Conservation (phyloP, 37 sponge, comb jelly and placozoan genomes). For the Eunapius fragilis region DNA sequence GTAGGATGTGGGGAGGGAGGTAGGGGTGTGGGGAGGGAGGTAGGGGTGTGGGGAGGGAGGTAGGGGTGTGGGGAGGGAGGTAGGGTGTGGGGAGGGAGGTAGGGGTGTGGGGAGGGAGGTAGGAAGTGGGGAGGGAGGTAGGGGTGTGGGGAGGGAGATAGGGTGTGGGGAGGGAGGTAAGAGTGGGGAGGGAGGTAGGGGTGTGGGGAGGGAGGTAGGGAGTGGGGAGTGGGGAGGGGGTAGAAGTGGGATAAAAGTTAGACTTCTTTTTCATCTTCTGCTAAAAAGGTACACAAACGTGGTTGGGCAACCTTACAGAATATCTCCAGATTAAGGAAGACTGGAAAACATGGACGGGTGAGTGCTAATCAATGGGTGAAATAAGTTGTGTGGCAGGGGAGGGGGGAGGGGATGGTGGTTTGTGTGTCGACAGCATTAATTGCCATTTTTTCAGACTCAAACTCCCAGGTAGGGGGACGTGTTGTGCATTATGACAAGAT, state of each 20-base stretch:
- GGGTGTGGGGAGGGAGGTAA: too few relatives aligned
- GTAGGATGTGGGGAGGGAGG: not conserved
- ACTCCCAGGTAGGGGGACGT: constrained; percentile 58
- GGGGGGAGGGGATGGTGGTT: too few relatives aligned
- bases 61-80: too few relatives aligned
- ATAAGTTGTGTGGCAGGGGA: not conserved
- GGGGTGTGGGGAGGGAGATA: too few relatives aligned
- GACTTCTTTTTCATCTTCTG: not conserved
- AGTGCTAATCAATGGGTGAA: not conserved
- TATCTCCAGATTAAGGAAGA: not conserved
- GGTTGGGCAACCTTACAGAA: not conserved
- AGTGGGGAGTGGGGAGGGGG: too few relatives aligned
- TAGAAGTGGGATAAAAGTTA: too few relatives aligned
- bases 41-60: not conserved
- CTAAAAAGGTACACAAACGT: not conserved
- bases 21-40: not conserved
- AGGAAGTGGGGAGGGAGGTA: too few relatives aligned
- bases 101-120: too few relatives aligned
- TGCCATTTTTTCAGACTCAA: not conserved
- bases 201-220: too few relatives aligned
- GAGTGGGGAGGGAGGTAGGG: too few relatives aligned
- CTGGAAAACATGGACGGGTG: not conserved
- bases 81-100: too few relatives aligned
- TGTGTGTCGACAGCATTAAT: too few relatives aligned
- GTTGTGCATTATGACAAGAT: constrained; percentile 44